Evolutionary conservation across 23 tunicate species (phyloP).

Genomic region (Ciona savignyi): DNA sequence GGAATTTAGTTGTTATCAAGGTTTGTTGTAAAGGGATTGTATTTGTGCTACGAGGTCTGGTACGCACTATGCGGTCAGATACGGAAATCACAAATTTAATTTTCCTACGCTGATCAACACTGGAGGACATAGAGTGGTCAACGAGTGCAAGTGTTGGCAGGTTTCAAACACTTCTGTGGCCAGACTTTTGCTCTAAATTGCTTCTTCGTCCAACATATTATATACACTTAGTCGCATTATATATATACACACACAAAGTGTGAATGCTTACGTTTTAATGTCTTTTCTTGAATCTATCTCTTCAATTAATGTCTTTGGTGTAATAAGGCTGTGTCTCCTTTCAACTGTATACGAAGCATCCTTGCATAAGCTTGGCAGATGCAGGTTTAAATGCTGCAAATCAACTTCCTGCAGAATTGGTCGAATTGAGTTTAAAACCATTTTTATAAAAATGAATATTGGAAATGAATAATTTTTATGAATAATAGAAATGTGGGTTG

Average conservation of each 20-base stretch:
- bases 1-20: no score
- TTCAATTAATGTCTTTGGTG: slow-evolving; percentile 21
- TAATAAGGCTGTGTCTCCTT: background rate
- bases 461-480: no score
- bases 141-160: slow-evolving; percentile 33
- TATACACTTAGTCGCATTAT: no score
- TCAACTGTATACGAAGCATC: slow-evolving; percentile 12
- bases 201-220: no score
- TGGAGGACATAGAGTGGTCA: background rate
- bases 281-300: slow-evolving; percentile 8
- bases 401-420: slow-evolving; percentile 20
- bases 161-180: no score
- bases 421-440: no score
- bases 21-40: background rate
- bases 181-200: no score
- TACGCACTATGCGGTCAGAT: slow-evolving; percentile 6
- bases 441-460: no score
- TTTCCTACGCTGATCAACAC: slow-evolving; percentile 23
- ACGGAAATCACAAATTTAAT: slow-evolving; percentile 16
- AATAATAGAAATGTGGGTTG: background rate
- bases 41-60: slow-evolving; percentile 2
- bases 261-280: background rate
- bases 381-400: slow-evolving; percentile 23
- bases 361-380: slow-evolving; percentile 19
- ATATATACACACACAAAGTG: no score